Evolutionary conservation across 1,140 invertebrate genomes (phyloP).

Genomic region (Brachionus calyciflorus): DNA sequence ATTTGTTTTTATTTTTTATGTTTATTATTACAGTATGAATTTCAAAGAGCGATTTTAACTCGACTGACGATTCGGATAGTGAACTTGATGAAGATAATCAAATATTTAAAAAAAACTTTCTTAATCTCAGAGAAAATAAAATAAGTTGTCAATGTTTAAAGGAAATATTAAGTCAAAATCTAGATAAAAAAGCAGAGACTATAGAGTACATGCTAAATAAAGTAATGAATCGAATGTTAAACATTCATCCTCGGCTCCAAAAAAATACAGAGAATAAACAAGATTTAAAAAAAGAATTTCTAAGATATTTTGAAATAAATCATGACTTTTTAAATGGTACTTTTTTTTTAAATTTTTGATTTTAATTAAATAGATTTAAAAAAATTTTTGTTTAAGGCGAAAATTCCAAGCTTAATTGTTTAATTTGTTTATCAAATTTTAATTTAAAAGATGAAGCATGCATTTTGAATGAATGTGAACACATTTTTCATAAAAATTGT

Average conservation of each 20-base stretch:
- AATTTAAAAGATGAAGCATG: slow-evolving; percentile 9
- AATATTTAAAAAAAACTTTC: slow-evolving; percentile 13
- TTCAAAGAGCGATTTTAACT: slow-evolving; percentile 15
- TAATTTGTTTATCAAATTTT: slow-evolving; percentile 32
- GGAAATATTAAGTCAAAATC: neutral
- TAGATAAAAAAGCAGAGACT: slow-evolving; percentile 1
- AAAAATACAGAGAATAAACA: neutral
- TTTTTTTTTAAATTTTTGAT: neutral
- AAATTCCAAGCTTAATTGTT: neutral
- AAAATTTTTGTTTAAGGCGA: neutral
- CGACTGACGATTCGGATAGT: slow-evolving; percentile 14
- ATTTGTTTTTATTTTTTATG: neutral
- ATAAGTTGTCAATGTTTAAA: neutral
- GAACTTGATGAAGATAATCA: slow-evolving; percentile 13
- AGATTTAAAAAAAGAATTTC: neutral
- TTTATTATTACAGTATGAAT: neutral
- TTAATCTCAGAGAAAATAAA: neutral
- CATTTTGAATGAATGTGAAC: neutral
- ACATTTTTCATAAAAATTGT: slow-evolving; percentile 19
- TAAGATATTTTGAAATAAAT: slow-evolving; percentile 3
- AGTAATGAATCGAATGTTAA: slow-evolving; percentile 27
- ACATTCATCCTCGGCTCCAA: neutral
- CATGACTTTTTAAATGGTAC: neutral
- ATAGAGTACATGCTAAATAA: slow-evolving; percentile 3
- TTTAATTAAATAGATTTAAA: no score